Percentiles rank a stretch among this genome's conserved stretches.
These are phyloP conservation scores for Cyprinella venusta DNA, from an alignment of 2,797 vertebrate genomes.

Conservation along the genomic window DNA sequence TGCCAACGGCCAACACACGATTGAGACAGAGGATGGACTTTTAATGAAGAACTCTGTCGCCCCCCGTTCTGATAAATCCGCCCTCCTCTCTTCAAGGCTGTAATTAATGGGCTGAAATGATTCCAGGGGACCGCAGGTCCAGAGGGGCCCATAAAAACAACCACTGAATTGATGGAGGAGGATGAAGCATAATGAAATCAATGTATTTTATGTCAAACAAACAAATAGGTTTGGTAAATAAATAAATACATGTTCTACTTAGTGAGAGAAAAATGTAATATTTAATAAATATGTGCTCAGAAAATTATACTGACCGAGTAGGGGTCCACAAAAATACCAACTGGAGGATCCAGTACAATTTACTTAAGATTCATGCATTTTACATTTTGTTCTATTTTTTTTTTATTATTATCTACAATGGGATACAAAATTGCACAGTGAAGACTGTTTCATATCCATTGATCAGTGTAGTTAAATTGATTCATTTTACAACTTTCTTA, in stretches of 20 bases:
- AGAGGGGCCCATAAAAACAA: background rate
- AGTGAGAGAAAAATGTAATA: background rate
- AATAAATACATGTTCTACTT: background rate
- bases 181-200: background rate
- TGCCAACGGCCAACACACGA: conserved; percentile 67
- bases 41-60: conserved; percentile 52
- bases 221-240: background rate
- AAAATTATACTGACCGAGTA: background rate
- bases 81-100: conserved; percentile 2
- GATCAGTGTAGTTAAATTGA: conserved; percentile 2
- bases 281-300: background rate
- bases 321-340: background rate
- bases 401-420: background rate
- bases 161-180: background rate
- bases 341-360: background rate
- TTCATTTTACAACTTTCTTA: background rate
- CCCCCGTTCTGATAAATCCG: conserved; percentile 21
- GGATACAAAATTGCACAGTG: background rate
- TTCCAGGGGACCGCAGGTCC: background rate
- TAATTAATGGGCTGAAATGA: conserved; percentile 5
- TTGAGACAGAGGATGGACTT: conserved; percentile 54
- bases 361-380: background rate
- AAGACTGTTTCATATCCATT: background rate
- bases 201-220: background rate
- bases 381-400: background rate